These are phyloP conservation scores for Triops longicaudatus DNA, from an alignment of 1,140 invertebrate species.

Conservation along the genomic window DNA sequence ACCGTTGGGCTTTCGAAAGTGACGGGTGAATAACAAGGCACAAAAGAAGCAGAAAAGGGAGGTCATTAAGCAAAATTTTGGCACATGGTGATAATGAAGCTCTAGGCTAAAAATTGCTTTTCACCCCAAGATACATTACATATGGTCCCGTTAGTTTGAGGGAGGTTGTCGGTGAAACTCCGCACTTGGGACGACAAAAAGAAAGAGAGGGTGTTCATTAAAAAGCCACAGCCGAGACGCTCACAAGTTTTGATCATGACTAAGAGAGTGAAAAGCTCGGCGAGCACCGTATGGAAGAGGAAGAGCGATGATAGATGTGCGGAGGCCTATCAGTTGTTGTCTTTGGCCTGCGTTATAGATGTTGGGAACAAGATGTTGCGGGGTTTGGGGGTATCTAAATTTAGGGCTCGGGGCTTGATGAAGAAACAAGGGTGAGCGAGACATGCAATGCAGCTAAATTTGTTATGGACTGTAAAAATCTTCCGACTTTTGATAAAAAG, in stretches of 20 bases:
- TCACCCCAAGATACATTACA: not conserved
- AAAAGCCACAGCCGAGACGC: not conserved
- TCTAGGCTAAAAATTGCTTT: not conserved
- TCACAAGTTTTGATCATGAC: not conserved
- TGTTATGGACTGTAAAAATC: conserved; percentile 3
- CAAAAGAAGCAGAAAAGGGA: conserved; percentile 16
- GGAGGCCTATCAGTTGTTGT: conserved; percentile 7
- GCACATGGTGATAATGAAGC: conserved; percentile 14
- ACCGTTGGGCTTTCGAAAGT: not conserved
- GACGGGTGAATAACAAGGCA: conserved; percentile 19
- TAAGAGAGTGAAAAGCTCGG: not conserved
- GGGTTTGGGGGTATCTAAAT: not conserved
- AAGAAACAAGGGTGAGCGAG: conserved; percentile 2
- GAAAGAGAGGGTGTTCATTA: not conserved
- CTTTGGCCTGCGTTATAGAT: conserved; percentile 14
- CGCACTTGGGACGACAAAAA: not conserved
- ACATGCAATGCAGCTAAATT: conserved; percentile 15
- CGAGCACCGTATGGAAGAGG: not conserved
- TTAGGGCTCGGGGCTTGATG: conserved; percentile 2
- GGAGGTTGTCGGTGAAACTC: not conserved
- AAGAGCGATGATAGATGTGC: conserved; percentile 9
- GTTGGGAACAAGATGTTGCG: not conserved
- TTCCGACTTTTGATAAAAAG: not conserved
- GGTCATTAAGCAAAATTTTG: conserved; percentile 9
- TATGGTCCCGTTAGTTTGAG: not conserved